Evolutionary conservation across 1,140 invertebrate genomes (phyloP), one percentile per base, ranked within the genome.

Genomic region (Apis laboriosa): DNA sequence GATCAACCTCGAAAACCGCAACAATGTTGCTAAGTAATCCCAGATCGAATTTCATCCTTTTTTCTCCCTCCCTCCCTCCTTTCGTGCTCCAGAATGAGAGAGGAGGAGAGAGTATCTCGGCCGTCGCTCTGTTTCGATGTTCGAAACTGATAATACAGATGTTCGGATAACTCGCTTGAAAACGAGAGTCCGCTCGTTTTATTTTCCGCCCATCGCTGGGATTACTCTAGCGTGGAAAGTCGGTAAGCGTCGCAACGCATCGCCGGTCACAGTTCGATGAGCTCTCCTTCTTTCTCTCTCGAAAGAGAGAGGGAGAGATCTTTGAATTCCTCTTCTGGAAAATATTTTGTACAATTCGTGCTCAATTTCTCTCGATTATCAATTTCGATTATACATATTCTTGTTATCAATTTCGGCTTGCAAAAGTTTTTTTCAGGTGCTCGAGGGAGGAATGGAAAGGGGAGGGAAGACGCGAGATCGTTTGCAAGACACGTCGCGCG

Each of bases 201-300:
- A 68, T 77, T 34, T 34, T 61, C 56, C 34, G 49, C 28, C 55
- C 55, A 24, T 24, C 53, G 51, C 74, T 67, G 49, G 12, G 64
- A 68, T 72, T 83, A 83, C 81, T 83, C 81, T 78, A 77, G 75
- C 81, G 81, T 78, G 67, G 75, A 83, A 83, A 83, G 67, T 83
- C 81, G 80, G 66, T 77, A 77, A 83, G 34, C 55, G 49, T 81
- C 72, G 71, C 28, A 66, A 24, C 43, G 34, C 19, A 53, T 53
- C 19, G 77, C 21, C 24, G 73, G 80, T 78, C 81, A 83, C 81
- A 83, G 75, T 78, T 77, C 81, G 81, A 78, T 83, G 80, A 64
- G 63, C 56, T 75, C 34, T 34, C 34, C 2, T 34, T 34, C 34
- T 24, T 24, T 24, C 24, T 24, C 24, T 24, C 24, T 24, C 24